A percentile compares a stretch with the other conserved stretches of the same genome.
These are phyloP conservation scores for Sialis fuliginosa DNA, from an alignment of 2,888 invertebrate species.

Conservation along the genomic window DNA sequence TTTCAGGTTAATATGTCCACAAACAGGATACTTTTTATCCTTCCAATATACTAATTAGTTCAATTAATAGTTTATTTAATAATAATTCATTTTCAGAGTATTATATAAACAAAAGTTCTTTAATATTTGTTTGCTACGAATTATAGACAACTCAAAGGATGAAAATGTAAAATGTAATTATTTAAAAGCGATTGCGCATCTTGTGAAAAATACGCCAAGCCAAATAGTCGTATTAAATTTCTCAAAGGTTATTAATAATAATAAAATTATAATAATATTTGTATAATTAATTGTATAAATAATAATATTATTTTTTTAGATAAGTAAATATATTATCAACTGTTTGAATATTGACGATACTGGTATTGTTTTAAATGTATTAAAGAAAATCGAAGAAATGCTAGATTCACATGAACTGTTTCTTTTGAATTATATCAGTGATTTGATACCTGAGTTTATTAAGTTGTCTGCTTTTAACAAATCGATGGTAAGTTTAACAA, in stretches of 20 bases:
- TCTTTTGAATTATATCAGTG: conserved; percentile 14
- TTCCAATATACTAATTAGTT: too few species aligned
- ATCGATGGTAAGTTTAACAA: conserved; percentile 16
- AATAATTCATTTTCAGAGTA: not conserved
- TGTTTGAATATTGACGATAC: not conserved
- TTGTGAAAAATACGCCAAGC: not conserved
- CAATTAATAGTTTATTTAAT: too few species aligned
- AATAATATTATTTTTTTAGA: not conserved
- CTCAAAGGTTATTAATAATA: not conserved
- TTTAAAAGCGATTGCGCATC: not conserved
- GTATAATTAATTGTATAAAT: not conserved
- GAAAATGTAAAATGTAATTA: not conserved
- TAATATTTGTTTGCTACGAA: not conserved
- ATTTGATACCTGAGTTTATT: conserved; percentile 18
- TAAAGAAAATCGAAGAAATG: conserved; percentile 2
- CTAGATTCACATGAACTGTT: not conserved
- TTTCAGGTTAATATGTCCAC: too few species aligned
- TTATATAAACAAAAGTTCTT: not conserved
- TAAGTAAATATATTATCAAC: not conserved
- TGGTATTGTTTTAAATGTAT: not conserved
- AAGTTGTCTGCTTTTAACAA: conserved; percentile 15
- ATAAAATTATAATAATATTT: not conserved
- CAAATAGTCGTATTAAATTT: not conserved
- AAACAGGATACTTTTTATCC: too few species aligned
- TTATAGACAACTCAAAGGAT: not conserved